Conservation (phyloP, 2,797 vertebrate genomes). For the Scarus forsteni region DNA sequence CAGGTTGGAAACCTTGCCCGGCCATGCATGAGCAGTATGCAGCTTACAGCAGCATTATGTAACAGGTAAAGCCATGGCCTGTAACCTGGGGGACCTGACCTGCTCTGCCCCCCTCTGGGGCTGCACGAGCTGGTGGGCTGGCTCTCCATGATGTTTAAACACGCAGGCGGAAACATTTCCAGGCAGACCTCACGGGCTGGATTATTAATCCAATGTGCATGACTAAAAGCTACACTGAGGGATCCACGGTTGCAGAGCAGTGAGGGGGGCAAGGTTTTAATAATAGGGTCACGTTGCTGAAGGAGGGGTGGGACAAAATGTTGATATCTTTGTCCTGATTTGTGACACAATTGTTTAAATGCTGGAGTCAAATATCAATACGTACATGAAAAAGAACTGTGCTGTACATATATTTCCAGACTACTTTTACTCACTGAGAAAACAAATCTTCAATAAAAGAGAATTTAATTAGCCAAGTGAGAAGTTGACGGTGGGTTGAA, state of each 20-base stretch:
- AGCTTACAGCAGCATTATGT: conserved; percentile 57
- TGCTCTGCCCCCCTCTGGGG: conserved; percentile 44
- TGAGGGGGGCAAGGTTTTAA: conserved; percentile 8
- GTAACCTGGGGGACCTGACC: conserved; percentile 64
- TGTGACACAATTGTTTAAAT: too few relatives aligned
- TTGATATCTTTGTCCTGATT: too few relatives aligned
- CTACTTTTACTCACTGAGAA: too few relatives aligned
- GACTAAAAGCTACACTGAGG: background rate
- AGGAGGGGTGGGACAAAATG: too few relatives aligned
- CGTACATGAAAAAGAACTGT: too few relatives aligned
- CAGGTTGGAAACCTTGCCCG: conserved; percentile 23
- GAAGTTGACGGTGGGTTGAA: too few relatives aligned
- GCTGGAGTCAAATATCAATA: too few relatives aligned
- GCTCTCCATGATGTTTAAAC: conserved; percentile 6
- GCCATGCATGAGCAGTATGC: conserved; percentile 34
- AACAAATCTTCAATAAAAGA: too few relatives aligned
- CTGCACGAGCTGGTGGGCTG: conserved; percentile 36
- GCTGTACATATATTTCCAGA: too few relatives aligned
- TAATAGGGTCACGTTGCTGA: background rate
- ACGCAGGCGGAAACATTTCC: conserved; percentile 2
- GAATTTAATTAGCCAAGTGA: too few relatives aligned
- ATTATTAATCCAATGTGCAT: conserved; percentile 11
- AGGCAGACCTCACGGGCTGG: background rate
- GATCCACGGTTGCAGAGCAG: conserved; percentile 1
- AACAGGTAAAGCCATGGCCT: conserved; percentile 57